phyloP scores from a whole-genome alignment of 2,113 vertebrate species.

The Heterotis niloticus region DNA sequence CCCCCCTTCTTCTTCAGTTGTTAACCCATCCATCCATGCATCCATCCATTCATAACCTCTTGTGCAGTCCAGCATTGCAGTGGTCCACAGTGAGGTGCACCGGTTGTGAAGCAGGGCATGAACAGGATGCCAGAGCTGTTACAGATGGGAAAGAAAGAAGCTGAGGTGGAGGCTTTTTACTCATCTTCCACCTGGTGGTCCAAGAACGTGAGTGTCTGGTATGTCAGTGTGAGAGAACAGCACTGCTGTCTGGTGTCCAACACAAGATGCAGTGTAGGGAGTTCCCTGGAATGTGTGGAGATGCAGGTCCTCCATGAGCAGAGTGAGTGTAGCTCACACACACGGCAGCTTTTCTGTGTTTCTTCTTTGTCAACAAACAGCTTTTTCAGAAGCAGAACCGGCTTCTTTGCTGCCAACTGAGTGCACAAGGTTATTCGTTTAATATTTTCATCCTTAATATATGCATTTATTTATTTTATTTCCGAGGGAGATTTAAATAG shows the following conservation, averaged over 20 bases:
- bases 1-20: neutral
- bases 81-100: too few species aligned
- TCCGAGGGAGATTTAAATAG: neutral
- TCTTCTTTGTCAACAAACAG: neutral
- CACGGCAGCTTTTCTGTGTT: neutral
- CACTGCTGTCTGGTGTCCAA: neutral
- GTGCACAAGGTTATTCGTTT: slow-evolving; percentile 8
- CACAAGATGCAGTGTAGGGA: neutral
- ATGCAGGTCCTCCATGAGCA: neutral
- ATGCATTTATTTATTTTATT: neutral
- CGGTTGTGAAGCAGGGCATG: too few species aligned
- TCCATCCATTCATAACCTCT: too few species aligned
- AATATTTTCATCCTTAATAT: neutral
- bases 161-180: neutral
- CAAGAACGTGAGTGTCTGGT: too few species aligned
- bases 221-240: too few species aligned
- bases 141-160: neutral
- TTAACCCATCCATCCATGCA: too few species aligned
- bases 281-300: neutral
- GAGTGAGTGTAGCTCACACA: neutral
- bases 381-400: neutral
- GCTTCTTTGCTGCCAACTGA: neutral
- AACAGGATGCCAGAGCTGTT: slow-evolving; percentile 11
- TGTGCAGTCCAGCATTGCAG: too few species aligned
- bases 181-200: too few species aligned